Conservation (phyloP, 2,888 invertebrate species). For the Marronus borbonicus region DNA sequence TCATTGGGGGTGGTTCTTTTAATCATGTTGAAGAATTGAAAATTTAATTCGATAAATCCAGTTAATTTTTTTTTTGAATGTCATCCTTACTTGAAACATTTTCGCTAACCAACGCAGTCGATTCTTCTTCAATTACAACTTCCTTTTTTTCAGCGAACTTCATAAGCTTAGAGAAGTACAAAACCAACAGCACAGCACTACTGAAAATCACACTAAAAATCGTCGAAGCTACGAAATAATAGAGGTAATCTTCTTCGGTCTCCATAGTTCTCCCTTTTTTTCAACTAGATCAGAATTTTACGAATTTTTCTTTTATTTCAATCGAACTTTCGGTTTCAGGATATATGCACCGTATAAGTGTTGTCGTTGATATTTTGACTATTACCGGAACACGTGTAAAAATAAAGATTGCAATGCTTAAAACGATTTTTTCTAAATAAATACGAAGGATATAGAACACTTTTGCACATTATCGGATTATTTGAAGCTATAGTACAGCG, state of each 20-base stretch:
- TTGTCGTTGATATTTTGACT: neutral
- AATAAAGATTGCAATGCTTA: neutral
- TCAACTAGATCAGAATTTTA: neutral
- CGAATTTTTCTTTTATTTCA: neutral
- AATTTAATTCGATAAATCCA: no score
- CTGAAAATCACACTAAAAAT: slow-evolving; percentile 3
- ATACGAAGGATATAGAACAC: neutral
- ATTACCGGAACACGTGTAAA: neutral
- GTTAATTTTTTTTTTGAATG: neutral
- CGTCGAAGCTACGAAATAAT: neutral
- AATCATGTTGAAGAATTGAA: no score
- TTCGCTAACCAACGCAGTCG: neutral
- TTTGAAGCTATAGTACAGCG: neutral
- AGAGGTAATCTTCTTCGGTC: neutral
- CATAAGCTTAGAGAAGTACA: slow-evolving; percentile 17
- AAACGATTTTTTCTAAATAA: slow-evolving; percentile 5
- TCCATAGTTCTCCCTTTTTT: neutral
- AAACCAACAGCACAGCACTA: slow-evolving; percentile 4
- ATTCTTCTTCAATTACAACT: neutral
- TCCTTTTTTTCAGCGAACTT: slow-evolving; percentile 7
- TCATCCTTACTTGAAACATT: neutral
- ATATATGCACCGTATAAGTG: neutral
- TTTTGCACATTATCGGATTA: neutral
- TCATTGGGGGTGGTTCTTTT: no score
- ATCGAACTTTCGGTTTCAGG: neutral